phyloP scores from a whole-genome alignment of 2,113 vertebrate genomes.

The Zosterops pallidus region DNA sequence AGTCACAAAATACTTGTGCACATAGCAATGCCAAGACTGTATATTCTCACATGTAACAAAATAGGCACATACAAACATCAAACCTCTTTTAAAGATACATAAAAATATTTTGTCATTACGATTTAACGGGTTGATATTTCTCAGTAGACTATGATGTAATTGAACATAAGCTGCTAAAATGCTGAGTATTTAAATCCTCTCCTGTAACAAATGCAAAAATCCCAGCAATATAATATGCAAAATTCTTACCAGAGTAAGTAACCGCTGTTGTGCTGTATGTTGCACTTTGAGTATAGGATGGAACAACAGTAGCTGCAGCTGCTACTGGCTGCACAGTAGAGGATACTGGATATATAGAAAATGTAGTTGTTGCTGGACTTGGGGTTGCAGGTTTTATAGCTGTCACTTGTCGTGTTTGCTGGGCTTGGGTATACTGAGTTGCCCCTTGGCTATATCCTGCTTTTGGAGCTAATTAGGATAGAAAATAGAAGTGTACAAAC shows the following conservation, averaged over 20 bases:
- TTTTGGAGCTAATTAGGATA: slow-evolving; percentile 84
- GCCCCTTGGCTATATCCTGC: slow-evolving; percentile 92
- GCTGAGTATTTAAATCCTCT: not conserved
- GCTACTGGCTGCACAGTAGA: slow-evolving; percentile 93
- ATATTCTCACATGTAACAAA: not conserved
- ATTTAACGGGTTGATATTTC: not conserved
- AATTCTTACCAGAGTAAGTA: slow-evolving; percentile 89
- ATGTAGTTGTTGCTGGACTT: slow-evolving; percentile 91
- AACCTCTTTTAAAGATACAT: not conserved
- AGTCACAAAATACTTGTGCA: not conserved
- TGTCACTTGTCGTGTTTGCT: slow-evolving; percentile 96
- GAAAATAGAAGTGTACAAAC: not conserved
- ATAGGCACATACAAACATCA: not conserved
- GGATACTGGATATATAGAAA: slow-evolving; percentile 96
- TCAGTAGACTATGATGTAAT: not conserved
- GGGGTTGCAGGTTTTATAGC: slow-evolving; percentile 95
- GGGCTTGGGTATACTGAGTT: slow-evolving; percentile 92
- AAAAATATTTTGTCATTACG: not conserved
- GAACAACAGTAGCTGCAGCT: slow-evolving; percentile 90
- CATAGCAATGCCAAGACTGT: not conserved
- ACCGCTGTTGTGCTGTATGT: slow-evolving; percentile 96
- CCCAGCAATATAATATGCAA: not conserved
- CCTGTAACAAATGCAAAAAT: not conserved
- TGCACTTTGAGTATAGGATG: slow-evolving; percentile 94
- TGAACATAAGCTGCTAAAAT: not conserved